Evolutionary conservation across 2,888 invertebrate species (phyloP), one percentile per base, ranked within the genome.

Genomic region (Scelioninae gen. 2): DNA sequence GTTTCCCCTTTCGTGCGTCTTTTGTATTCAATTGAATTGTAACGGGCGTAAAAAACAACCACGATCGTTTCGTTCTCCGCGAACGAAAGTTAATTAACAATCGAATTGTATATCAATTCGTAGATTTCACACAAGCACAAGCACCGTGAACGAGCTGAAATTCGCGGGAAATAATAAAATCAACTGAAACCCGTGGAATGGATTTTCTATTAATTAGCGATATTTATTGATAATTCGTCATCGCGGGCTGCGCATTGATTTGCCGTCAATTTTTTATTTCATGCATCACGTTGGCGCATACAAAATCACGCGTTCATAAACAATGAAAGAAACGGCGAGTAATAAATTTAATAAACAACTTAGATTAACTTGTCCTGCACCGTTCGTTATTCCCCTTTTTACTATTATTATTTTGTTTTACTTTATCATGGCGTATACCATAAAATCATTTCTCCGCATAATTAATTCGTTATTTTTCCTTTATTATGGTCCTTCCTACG

Each of bases 11-110:
- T 43, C 65, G 53, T 33, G 25, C 43, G 33, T 33, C 52, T 63
- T 48, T 63, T 70, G 46, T 69, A 39, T 70, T 63, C 64, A 37
- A 64, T 37, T 70, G 63, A 58, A 60, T 48, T 55, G 48, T 55
- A 69, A 61, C 60, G 46, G 37, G 52, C 60, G 52, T 53, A 52
- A 55, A 70, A 70, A 70, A 63, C 63, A 70, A 57, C 63, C 70
- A 55, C 48, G 35, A 18, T 9, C 70, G 57, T 55, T 70, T 46
- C n/a, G 50, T 55, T 63, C 48, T 13, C 31, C n/a, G 55, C 10
- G 33, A 53, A 53, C 53, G 19, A 63, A 70, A 70, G 63, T 70
- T 63, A 70, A 70, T 70, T 70, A 70, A 61, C 70, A 63, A 55
- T 50, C 57, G 63, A 53, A 61, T 61, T 61, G 53, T 48, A 57